Evolutionary conservation across 1,140 invertebrate genomes (phyloP).

Genomic region (Steinernema feltiae): DNA sequence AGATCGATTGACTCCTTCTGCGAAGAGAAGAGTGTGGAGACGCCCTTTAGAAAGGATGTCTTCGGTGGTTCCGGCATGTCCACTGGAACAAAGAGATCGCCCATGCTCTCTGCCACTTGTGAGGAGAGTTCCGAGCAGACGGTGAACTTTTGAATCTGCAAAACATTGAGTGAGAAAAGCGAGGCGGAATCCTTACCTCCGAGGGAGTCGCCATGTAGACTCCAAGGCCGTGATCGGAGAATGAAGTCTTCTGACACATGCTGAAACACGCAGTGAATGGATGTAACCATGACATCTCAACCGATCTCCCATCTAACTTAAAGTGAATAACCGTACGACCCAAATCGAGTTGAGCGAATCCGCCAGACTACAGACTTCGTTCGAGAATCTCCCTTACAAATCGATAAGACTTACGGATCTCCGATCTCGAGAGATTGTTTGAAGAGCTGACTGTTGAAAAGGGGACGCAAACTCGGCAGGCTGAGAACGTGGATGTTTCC

Average conservation of each 20-base stretch:
- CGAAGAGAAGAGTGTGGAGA: conserved; percentile 47
- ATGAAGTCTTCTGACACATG: conserved; percentile 44
- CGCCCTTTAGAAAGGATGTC: conserved; percentile 53
- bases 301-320: no score
- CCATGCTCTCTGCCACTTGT: conserved; percentile 41
- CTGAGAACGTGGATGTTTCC: conserved; percentile 49
- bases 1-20: conserved; percentile 44
- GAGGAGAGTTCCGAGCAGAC: conserved; percentile 49
- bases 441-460: conserved; percentile 42
- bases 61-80: conserved; percentile 57
- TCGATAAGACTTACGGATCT: conserved; percentile 47
- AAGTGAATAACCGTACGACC: no score
- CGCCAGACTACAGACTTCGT: no score
- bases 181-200: conserved; percentile 38
- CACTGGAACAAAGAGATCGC: conserved; percentile 54
- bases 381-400: no score
- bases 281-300: conserved; percentile 8
- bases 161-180: background rate
- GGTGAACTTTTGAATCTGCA: conserved; percentile 58
- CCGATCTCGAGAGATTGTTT: conserved; percentile 54
- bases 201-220: conserved; percentile 51
- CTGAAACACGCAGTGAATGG: conserved; percentile 39
- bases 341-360: no score
- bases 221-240: conserved; percentile 56
- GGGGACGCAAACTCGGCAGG: conserved; percentile 43